phyloP scores from a whole-genome alignment of 2,888 invertebrate species.

The Drosophila maculinotata region DNA sequence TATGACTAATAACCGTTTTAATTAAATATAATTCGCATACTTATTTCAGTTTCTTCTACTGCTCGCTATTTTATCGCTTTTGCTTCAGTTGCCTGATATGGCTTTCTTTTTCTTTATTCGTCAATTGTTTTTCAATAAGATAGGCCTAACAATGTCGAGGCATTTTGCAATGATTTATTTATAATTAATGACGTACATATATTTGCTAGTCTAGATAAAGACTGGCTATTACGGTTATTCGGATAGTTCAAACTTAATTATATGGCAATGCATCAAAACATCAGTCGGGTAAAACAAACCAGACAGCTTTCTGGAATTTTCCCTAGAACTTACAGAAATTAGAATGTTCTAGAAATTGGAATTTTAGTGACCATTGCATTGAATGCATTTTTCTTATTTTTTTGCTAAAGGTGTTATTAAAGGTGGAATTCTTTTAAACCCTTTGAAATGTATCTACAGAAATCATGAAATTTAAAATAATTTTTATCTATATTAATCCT shows the following conservation, averaged over 20 bases:
- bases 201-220: constrained; percentile 7
- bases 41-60: constrained; percentile 29
- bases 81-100: constrained; percentile 18
- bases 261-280: constrained; percentile 20
- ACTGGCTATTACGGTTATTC: constrained; percentile 15
- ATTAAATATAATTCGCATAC: constrained; percentile 28
- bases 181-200: neutral
- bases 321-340: neutral
- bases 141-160: constrained; percentile 19
- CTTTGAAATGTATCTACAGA: too few species aligned
- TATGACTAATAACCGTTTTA: constrained; percentile 60
- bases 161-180: constrained; percentile 16
- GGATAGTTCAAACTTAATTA: constrained; percentile 20
- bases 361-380: too few species aligned
- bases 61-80: constrained; percentile 31
- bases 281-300: neutral
- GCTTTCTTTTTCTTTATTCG: constrained; percentile 35
- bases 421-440: too few species aligned
- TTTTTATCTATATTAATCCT: neutral
- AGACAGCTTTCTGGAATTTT: constrained; percentile 1
- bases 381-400: too few species aligned
- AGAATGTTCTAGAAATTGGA: neutral
- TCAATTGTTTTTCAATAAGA: neutral
- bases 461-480: too few species aligned
- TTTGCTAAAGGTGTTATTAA: too few species aligned